These are phyloP conservation scores for Alviniconcha strummeri DNA, from an alignment of 2,888 invertebrate genomes.

Conservation along the genomic window DNA sequence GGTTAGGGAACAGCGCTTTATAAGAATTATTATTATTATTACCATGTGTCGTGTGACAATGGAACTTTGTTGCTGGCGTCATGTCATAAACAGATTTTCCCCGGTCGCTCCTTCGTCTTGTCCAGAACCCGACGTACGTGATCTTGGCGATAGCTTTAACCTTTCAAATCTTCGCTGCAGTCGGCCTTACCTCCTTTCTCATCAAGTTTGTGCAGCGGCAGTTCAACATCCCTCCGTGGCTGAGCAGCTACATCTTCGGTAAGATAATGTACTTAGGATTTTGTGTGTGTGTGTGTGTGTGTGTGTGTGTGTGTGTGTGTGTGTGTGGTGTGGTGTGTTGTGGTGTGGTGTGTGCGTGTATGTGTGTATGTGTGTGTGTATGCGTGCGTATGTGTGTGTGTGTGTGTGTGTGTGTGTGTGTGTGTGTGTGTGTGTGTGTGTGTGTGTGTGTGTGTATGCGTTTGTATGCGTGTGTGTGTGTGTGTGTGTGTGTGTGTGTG, in stretches of 20 bases:
- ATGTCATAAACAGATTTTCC: conserved; percentile 29
- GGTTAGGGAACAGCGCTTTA: no score
- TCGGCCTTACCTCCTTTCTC: conserved; percentile 32
- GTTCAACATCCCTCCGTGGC: conserved; percentile 32
- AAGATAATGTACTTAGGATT: conserved; percentile 9
- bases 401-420: no score
- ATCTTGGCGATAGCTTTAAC: conserved; percentile 22
- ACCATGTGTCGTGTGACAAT: no score
- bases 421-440: no score
- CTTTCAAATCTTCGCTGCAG: conserved; percentile 30
- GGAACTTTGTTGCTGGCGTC: no score
- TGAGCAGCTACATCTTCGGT: conserved; percentile 37
- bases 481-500: background rate
- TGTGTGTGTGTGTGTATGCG: no score
- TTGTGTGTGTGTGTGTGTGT: background rate
- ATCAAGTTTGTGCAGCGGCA: conserved; percentile 40
- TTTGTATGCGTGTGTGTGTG: no score
- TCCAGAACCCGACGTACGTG: conserved; percentile 33
- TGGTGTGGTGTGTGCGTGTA: background rate
- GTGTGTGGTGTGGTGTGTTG: background rate
- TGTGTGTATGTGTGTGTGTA: no score
- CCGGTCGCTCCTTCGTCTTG: conserved; percentile 27
- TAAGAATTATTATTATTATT: no score
- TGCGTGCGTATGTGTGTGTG: no score
- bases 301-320: no score